A percentile compares a stretch with the other conserved stretches of the same genome.
phyloP scores from a whole-genome alignment of 1,140 invertebrate genomes.

The Aplysia californica region DNA sequence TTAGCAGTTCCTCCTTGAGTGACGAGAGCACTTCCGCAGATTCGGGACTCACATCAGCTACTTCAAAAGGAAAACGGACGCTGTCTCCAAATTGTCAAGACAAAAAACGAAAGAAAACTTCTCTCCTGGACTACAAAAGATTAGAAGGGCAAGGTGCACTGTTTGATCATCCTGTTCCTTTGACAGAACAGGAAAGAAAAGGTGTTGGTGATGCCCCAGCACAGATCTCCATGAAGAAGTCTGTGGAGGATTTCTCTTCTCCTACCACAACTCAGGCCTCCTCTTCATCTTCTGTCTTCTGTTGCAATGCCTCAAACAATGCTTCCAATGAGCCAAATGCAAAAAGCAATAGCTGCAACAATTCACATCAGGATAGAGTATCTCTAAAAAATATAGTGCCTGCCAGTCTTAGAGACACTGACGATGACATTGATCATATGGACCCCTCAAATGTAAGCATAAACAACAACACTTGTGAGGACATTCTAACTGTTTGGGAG shows the following conservation, averaged over 20 bases:
- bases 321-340: background rate
- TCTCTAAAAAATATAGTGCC: slow-evolving; percentile 1
- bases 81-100: background rate
- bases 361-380: background rate
- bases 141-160: too few relatives aligned
- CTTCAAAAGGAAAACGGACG: background rate
- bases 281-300: too few relatives aligned
- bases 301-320: background rate
- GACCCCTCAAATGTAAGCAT: background rate
- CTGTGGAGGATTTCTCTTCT: background rate
- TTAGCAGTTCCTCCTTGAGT: too few relatives aligned
- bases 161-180: too few relatives aligned
- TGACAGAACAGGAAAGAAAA: too few relatives aligned
- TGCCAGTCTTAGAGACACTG: background rate
- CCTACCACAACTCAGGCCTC: background rate
- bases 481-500: too few relatives aligned
- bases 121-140: background rate
- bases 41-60: background rate
- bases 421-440: slow-evolving; percentile 26
- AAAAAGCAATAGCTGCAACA: too few relatives aligned
- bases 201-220: background rate
- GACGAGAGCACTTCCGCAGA: background rate
- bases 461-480: background rate
- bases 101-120: background rate
- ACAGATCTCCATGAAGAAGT: background rate